Percentiles rank a stretch among this genome's conserved stretches.
Conservation (phyloP, 1,140 invertebrate genomes). For the Ceratosolen solmsi region DNA sequence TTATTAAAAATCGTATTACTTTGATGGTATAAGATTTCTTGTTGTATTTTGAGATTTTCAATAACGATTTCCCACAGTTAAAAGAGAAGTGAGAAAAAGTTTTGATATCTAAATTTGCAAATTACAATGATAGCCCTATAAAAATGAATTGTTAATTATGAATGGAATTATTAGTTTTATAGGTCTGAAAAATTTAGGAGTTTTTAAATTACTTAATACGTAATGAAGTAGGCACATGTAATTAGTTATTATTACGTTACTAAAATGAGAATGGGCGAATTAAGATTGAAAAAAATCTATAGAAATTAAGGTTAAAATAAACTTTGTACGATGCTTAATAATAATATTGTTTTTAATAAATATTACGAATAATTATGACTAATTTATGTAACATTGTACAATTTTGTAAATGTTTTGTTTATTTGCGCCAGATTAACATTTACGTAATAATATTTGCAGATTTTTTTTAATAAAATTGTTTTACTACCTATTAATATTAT, state of each 20-base stretch:
- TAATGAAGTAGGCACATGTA: background rate
- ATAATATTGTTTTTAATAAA: too few species aligned
- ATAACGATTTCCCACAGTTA: too few species aligned
- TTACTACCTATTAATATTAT: background rate
- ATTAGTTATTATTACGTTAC: background rate
- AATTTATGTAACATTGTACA: background rate
- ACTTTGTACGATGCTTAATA: background rate
- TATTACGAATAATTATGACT: background rate
- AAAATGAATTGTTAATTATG: background rate
- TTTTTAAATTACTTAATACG: background rate
- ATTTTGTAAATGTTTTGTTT: background rate
- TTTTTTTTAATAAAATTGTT: background rate
- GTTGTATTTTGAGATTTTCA: too few species aligned
- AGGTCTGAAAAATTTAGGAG: background rate
- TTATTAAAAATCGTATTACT: too few species aligned
- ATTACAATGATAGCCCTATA: too few species aligned
- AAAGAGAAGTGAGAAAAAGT: too few species aligned
- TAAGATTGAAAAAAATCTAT: background rate
- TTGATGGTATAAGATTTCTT: too few species aligned
- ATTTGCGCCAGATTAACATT: too few species aligned
- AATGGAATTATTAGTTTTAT: background rate
- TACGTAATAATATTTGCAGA: background rate
- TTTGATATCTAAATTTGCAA: too few species aligned
- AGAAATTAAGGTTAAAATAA: background rate
- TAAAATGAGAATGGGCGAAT: background rate